phyloP scores from a whole-genome alignment of 2,797 vertebrate species.

The Falco rusticolus region DNA sequence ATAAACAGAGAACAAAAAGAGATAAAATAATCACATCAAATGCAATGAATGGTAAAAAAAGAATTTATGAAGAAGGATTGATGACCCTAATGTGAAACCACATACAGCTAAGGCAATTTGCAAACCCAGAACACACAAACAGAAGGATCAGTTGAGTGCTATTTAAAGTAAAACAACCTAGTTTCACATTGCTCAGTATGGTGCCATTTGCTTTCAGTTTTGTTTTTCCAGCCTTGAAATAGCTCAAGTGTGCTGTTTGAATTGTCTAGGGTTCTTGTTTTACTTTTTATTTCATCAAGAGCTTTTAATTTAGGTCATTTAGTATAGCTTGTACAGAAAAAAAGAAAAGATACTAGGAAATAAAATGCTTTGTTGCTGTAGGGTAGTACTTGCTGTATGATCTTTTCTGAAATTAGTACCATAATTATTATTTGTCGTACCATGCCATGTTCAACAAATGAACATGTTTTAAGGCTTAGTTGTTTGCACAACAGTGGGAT shows the following conservation, averaged over 20 bases:
- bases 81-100: background rate
- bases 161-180: background rate
- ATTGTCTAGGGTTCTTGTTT: background rate
- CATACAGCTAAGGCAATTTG: background rate
- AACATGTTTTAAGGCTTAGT: background rate
- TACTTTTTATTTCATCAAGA: background rate
- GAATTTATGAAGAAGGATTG: background rate
- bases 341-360: background rate
- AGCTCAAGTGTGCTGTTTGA: background rate
- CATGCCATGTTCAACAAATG: background rate
- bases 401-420: constrained; percentile 22
- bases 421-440: constrained; percentile 1
- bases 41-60: background rate
- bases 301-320: constrained; percentile 19
- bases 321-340: background rate
- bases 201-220: background rate
- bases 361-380: background rate
- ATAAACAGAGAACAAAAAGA: background rate
- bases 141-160: background rate
- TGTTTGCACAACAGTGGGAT: background rate
- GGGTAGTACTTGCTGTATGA: background rate
- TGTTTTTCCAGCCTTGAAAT: background rate
- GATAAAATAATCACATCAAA: background rate
- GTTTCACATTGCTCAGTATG: background rate
- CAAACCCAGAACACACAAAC: background rate